Evolutionary conservation across 2,888 invertebrate genomes (phyloP), one percentile per base, ranked within the genome.

Genomic region (Pseudococcus jackbeardsleyi): DNA sequence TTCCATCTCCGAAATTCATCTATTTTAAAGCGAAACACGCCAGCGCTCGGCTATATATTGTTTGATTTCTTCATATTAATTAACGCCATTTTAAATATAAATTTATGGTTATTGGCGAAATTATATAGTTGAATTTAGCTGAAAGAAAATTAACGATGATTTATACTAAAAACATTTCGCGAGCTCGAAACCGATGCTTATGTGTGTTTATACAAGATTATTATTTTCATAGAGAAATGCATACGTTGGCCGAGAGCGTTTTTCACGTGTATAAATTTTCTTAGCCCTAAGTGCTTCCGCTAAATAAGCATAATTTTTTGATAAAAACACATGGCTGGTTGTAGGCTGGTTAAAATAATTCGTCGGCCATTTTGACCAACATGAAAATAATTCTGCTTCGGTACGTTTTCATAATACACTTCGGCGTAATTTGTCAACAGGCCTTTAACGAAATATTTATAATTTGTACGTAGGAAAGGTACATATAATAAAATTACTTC

Each of bases 21-120:
- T 33, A 72, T 72, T 72, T 33, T 26, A 22, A 33, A 82, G 33
- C 19, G 46, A 79, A 82, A 82, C 46, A 82, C 79, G 19, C 79
- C 33, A 72, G 72, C 72, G 1, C 19, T 1, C 15, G n/a, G 46
- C 79, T n/a, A n/a, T 42, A 42, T 42, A 42, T 46, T 82, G 79
- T 82, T 82, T 82, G 79, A 82, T 82, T 82, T 82, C 79, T 82
- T 82, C 46, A 42, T 82, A 42, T 82, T 82, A 82, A 82, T 82
- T 82, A 82, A 82, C 19, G 79, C 11, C 46, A 82, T 82, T 82
- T 19, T 82, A 82, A 82, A 46, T 82, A 46, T 22, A 8, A 82
- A 82, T 46, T 82, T 82, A 82, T 12, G 72, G 72, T 72, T 72
- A 82, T 82, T 46, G 79, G 46, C 19, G 19, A 82, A 82, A 64